Evolutionary conservation across 92 coral and sea anemone species (phyloP), one percentile per base, ranked within the genome.

Genomic region (Epizoanthus fatuus): DNA sequence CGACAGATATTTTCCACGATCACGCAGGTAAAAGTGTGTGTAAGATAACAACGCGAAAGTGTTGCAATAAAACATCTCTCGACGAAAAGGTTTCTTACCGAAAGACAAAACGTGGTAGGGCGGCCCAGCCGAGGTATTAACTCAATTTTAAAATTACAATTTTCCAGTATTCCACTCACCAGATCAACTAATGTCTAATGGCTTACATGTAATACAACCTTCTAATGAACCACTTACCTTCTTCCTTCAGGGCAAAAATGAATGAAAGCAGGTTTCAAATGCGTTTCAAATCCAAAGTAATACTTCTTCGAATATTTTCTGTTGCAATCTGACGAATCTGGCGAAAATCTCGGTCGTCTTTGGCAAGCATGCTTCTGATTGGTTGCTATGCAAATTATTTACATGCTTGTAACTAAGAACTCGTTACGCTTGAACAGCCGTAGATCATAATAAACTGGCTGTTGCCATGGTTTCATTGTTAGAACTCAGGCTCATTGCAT

Each of bases 341-440:
- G 29, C 35, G 9, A 15, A 64, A 64, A 64, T 64, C 69, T 64
- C 44, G 5, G 45, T 20, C 19, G 49, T 37, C 44, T 66, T 37
- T 66, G 38, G 17, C 38, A 9, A 13, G 72, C 72, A 17, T 35
- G 57, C 55, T 40, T 77, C 51, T 44, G 82, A 77, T 77, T 77
- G 82, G 82, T 77, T 77, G 65, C 82, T 77, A 59, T 40, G 82
- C 57, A 62, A 62, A 47, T 62, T 77, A 38, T 77, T 77, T 60
- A 77, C 54, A 39, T 13, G 22, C 10, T 40, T 59, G 82, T 77
- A 77, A 77, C 82, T 22, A 77, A 17, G 82, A 42, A 40, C 10
- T 17, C 69, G 69, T 75, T 47, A 77, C 82, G 82, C 82, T 11
- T 60, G 40, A 77, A 17, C 56, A 40, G 57, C 45, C 40, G 2